Conservation (phyloP, 2,888 invertebrate genomes). For the Gasteruption jaculator region DNA sequence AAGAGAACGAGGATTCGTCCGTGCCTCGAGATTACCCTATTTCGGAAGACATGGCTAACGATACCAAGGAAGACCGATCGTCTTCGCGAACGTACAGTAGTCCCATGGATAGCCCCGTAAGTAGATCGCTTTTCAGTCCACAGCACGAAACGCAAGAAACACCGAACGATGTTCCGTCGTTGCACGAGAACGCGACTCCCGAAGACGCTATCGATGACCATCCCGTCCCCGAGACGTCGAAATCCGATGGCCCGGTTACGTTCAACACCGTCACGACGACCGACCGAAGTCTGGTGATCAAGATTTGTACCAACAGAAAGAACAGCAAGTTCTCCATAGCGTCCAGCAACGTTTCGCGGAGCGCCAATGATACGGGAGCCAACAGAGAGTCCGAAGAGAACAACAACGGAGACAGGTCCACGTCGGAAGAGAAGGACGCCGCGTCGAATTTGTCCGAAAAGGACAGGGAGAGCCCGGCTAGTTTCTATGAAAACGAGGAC, state of each 20-base stretch:
- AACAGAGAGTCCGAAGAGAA: constrained; percentile 38
- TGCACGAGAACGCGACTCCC: constrained; percentile 13
- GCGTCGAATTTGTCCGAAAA: constrained; percentile 25
- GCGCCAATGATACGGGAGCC: constrained; percentile 25
- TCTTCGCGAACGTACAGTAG: constrained; percentile 22
- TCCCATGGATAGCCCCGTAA: constrained; percentile 24
- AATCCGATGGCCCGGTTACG: constrained; percentile 35
- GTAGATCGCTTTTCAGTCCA: constrained; percentile 33
- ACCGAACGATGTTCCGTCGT: constrained; percentile 41
- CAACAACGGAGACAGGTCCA: constrained; percentile 35
- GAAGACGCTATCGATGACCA: constrained; percentile 13
- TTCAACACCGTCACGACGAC: constrained; percentile 37
- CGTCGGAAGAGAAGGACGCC: constrained; percentile 28
- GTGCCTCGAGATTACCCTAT: constrained; percentile 13
- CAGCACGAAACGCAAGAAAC: constrained; percentile 24
- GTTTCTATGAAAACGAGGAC: constrained; percentile 29
- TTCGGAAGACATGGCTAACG: constrained; percentile 6
- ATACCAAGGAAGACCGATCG: constrained; percentile 1
- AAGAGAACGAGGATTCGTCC: constrained; percentile 20
- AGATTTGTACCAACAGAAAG: constrained; percentile 47
- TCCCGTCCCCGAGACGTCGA: constrained; percentile 25
- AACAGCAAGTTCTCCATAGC: constrained; percentile 44
- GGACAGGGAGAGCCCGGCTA: constrained; percentile 26
- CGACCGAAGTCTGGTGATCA: constrained; percentile 46
- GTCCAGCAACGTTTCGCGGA: constrained; percentile 16